Percentiles rank a stretch among this genome's conserved stretches.
phyloP scores from a whole-genome alignment of 1,140 invertebrate species.

The Musca vetustissima region DNA sequence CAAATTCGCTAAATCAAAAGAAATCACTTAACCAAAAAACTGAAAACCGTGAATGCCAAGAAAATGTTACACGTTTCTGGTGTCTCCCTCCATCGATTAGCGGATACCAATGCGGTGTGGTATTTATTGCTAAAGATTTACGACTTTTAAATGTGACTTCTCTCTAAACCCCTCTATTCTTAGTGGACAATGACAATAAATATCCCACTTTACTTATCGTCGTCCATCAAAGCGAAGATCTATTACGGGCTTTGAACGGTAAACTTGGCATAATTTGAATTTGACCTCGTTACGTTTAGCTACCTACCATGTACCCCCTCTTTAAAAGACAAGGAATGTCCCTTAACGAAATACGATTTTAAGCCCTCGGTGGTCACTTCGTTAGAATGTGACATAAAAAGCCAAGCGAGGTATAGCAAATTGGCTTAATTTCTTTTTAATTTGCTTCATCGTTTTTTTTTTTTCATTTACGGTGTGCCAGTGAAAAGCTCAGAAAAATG shows the following conservation, averaged over 20 bases:
- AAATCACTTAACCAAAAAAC: background rate
- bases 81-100: background rate
- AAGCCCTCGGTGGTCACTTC: background rate
- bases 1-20: background rate
- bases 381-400: background rate
- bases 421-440: conserved; percentile 32
- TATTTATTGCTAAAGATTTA: conserved; percentile 29
- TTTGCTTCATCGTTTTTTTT: conserved; percentile 21
- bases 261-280: conserved; percentile 25
- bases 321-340: too few relatives aligned
- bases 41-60: conserved; percentile 19
- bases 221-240: too few relatives aligned
- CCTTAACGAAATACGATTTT: too few relatives aligned
- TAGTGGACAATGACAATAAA: too few relatives aligned
- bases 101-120: background rate
- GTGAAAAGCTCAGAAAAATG: too few relatives aligned
- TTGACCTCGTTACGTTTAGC: conserved; percentile 24
- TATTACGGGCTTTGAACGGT: too few relatives aligned
- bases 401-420: conserved; percentile 25
- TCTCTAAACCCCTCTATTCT: too few relatives aligned
- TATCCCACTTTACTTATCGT: too few relatives aligned
- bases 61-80: background rate
- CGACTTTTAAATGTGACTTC: background rate
- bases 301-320: too few relatives aligned
- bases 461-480: background rate